These are phyloP conservation scores for Plecturocebus donacophilus DNA, from an alignment of 2,113 vertebrate genomes.

Conservation along the genomic window DNA sequence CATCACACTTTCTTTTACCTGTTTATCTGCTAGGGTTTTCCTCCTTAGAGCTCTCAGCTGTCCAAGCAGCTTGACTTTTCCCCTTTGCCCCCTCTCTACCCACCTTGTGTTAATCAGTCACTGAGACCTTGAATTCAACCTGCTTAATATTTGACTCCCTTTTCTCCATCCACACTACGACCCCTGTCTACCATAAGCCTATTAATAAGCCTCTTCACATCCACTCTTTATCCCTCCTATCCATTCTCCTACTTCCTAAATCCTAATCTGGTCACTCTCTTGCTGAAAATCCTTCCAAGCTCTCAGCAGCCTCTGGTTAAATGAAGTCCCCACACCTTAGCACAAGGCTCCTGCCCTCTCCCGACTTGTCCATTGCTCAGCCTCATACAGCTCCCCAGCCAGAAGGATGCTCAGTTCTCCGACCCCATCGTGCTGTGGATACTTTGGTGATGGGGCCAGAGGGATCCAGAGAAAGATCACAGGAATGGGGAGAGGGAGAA, in stretches of 20 bases:
- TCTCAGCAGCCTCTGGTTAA: neutral
- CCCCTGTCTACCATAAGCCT: neutral
- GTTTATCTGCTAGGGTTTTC: too few species aligned
- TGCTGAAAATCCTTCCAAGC: neutral
- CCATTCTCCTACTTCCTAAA: neutral
- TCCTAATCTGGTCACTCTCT: neutral
- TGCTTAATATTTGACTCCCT: neutral
- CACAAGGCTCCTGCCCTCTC: neutral
- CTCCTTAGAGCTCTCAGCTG: neutral
- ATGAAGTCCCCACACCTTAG: neutral
- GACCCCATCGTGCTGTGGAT: accelerated
- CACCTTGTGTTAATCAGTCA: neutral
- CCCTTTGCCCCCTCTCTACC: neutral
- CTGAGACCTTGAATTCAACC: neutral
- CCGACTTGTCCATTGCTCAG: too few species aligned
- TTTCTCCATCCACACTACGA: neutral
- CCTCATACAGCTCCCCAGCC: neutral
- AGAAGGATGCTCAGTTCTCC: neutral
- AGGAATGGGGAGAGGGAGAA: neutral
- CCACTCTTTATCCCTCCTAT: neutral
- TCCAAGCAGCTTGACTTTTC: neutral
- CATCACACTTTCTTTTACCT: neutral
- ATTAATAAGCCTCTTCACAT: neutral
- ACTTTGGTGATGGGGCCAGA: neutral
- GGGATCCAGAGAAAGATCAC: neutral